These are phyloP conservation scores for Nixonia krombeini DNA, from an alignment of 1,140 invertebrate genomes.

Conservation along the genomic window DNA sequence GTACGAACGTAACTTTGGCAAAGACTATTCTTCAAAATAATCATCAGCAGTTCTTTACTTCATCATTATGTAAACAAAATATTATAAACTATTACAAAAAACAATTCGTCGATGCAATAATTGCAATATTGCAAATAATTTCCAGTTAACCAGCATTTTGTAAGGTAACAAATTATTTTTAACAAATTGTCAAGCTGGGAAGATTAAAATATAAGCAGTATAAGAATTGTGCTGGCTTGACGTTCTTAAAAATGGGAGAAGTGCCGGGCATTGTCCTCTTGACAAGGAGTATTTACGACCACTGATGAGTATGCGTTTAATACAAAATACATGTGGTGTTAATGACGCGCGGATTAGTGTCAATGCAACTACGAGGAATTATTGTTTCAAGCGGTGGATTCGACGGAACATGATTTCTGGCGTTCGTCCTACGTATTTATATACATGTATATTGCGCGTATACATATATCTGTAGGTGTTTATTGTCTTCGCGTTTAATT, in stretches of 20 bases:
- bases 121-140: too few species aligned
- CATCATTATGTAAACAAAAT: too few species aligned
- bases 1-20: too few species aligned
- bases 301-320: slow-evolving; percentile 30
- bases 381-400: slow-evolving; percentile 31
- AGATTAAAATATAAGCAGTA: too few species aligned
- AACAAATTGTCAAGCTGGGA: too few species aligned
- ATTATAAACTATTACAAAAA: too few species aligned
- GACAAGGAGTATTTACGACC: slow-evolving; percentile 17
- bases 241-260: slow-evolving; percentile 5
- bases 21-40: too few species aligned
- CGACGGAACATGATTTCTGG: slow-evolving; percentile 27
- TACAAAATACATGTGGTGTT: slow-evolving; percentile 18
- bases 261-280: slow-evolving; percentile 13
- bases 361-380: slow-evolving; percentile 34
- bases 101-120: too few species aligned
- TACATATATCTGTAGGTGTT: slow-evolving; percentile 30
- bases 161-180: too few species aligned
- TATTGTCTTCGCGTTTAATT: slow-evolving; percentile 37
- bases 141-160: too few species aligned
- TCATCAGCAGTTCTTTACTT: too few species aligned
- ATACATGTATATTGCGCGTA: slow-evolving; percentile 31
- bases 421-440: slow-evolving; percentile 27
- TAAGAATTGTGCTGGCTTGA: background rate
- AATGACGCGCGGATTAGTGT: too few species aligned